These are phyloP conservation scores for Phainopepla nitens DNA, from an alignment of 2,113 vertebrate species.

Conservation along the genomic window DNA sequence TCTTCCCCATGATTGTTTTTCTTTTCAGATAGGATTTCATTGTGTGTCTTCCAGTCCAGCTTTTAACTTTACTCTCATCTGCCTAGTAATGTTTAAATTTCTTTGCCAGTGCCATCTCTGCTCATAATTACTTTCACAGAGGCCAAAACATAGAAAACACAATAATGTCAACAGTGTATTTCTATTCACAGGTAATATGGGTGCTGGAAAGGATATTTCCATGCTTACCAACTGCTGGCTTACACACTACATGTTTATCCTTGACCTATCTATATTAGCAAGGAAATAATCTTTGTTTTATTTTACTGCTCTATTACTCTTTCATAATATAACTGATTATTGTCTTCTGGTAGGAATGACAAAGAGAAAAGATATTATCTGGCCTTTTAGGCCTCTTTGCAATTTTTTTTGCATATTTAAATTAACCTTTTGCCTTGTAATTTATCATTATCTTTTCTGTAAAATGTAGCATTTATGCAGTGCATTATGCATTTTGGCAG, in stretches of 20 bases:
- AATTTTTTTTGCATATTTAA: neutral
- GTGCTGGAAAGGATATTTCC: neutral
- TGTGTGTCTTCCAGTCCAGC: neutral
- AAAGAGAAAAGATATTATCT: neutral
- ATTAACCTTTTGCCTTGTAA: neutral
- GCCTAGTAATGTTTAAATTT: neutral
- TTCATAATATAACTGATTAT: neutral
- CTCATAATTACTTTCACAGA: neutral
- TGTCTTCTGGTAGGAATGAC: neutral
- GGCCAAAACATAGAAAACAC: neutral
- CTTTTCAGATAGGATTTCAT: neutral
- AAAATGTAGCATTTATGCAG: neutral
- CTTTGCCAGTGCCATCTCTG: neutral
- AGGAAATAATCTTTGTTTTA: neutral
- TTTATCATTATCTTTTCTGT: neutral
- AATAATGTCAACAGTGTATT: neutral
- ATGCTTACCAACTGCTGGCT: neutral
- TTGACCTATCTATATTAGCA: neutral
- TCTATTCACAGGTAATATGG: neutral
- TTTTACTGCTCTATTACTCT: neutral
- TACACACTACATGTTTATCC: neutral
- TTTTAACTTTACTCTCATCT: neutral
- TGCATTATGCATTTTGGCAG: neutral
- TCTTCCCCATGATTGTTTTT: neutral
- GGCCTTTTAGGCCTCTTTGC: neutral